Conservation (phyloP, 2,888 invertebrate species). For the Zygothrica quintamaculata region DNA sequence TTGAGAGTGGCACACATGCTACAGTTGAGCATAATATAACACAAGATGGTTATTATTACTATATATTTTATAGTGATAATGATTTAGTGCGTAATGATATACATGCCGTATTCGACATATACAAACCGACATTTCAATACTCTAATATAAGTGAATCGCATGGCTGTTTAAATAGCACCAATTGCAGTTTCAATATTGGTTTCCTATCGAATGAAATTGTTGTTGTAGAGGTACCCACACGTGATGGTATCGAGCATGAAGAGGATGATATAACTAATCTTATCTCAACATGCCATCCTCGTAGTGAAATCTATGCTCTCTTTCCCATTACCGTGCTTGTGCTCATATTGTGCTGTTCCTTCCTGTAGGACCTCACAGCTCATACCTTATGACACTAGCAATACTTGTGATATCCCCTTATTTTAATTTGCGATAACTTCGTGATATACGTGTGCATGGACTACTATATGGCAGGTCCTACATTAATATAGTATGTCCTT, state of each 20-base stretch:
- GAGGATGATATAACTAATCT: constrained; percentile 90
- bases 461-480: constrained; percentile 47
- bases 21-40: constrained; percentile 90
- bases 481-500: constrained; percentile 5
- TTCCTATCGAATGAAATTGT: constrained; percentile 92
- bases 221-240: constrained; percentile 93
- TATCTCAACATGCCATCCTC: constrained; percentile 91
- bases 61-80: constrained; percentile 95
- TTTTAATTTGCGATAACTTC: constrained; percentile 60
- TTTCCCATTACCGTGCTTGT: constrained; percentile 92
- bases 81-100: constrained; percentile 92
- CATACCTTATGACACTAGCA: constrained; percentile 35
- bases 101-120: constrained; percentile 93
- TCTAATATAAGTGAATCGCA: constrained; percentile 85
- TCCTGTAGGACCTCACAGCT: constrained; percentile 86
- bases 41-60: constrained; percentile 93
- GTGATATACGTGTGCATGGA: constrained; percentile 60
- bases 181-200: constrained; percentile 90
- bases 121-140: constrained; percentile 93
- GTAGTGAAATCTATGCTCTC: constrained; percentile 91
- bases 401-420: constrained; percentile 66
- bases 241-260: constrained; percentile 91
- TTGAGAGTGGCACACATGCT: constrained; percentile 88
- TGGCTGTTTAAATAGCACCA: constrained; percentile 90
- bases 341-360: constrained; percentile 91